A percentile compares a stretch with the other conserved stretches of the same genome.
phyloP scores from a whole-genome alignment of 1,140 invertebrate genomes.

The Melipona quadrifasciata region DNA sequence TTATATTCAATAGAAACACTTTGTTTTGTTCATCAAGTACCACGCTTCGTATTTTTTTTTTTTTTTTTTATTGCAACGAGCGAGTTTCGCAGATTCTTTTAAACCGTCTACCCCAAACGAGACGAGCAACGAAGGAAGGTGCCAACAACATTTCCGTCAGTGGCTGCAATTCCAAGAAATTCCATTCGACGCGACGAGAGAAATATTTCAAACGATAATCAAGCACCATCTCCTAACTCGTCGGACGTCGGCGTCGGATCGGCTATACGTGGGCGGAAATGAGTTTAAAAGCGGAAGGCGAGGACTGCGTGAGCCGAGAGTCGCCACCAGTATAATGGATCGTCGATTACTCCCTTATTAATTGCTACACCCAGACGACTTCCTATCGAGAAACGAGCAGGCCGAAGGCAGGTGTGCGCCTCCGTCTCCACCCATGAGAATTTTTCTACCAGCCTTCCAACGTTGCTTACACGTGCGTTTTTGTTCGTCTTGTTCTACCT shows the following conservation, averaged over 20 bases:
- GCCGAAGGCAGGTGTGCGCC: slow-evolving; percentile 50
- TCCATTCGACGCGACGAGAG: neutral
- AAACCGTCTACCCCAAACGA: no score
- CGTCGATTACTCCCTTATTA: slow-evolving; percentile 63
- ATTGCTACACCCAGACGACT: slow-evolving; percentile 47
- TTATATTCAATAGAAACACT: no score
- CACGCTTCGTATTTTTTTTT: no score
- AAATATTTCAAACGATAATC: neutral
- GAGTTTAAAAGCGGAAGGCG: slow-evolving; percentile 24
- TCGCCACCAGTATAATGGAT: slow-evolving; percentile 50
- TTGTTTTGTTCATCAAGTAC: no score
- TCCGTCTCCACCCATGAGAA: slow-evolving; percentile 24
- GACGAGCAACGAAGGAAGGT: no score
- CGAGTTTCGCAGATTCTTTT: no score
- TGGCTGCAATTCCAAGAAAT: neutral
- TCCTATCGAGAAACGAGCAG: slow-evolving; percentile 22
- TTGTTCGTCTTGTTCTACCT: slow-evolving; percentile 15
- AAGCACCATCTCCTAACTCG: neutral
- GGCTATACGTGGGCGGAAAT: slow-evolving; percentile 64
- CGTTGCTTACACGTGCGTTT: neutral
- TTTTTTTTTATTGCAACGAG: no score
- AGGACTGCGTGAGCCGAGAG: slow-evolving; percentile 18
- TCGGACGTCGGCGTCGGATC: neutral
- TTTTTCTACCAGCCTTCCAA: neutral
- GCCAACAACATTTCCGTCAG: no score